Evolutionary conservation across 2,113 vertebrate species (phyloP).

Genomic region (Cyprinodon tularosa): DNA sequence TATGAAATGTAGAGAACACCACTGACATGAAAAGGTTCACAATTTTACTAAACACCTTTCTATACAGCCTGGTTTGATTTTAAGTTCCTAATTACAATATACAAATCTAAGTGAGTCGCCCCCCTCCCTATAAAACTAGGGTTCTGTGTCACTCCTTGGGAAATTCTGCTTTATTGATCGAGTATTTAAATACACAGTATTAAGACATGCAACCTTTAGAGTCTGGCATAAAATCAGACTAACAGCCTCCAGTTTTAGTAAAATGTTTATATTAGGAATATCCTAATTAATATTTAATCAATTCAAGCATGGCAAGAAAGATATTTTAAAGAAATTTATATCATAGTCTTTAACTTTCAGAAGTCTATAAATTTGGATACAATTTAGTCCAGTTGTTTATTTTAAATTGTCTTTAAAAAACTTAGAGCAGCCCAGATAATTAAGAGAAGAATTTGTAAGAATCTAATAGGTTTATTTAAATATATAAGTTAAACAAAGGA

Average conservation of each 20-base stretch:
- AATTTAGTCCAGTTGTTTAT: background rate
- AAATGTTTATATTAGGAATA: background rate
- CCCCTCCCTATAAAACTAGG: conserved; percentile 76
- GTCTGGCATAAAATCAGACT: background rate
- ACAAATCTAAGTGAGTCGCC: conserved; percentile 23
- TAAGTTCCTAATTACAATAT: conserved; percentile 22
- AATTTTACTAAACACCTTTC: conserved; percentile 22
- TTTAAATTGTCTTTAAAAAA: background rate
- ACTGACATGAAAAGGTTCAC: background rate
- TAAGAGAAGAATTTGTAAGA: background rate
- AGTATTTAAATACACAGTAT: background rate
- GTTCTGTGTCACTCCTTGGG: conserved; percentile 21
- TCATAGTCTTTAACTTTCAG: background rate
- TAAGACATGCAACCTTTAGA: background rate
- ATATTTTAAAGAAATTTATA: background rate
- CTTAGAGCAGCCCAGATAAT: background rate
- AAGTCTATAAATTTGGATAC: background rate
- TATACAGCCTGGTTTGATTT: conserved; percentile 21
- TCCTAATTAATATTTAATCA: background rate
- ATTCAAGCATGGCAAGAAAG: background rate
- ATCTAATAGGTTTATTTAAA: background rate
- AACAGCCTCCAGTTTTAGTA: background rate
- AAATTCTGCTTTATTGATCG: conserved; percentile 14
- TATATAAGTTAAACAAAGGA: background rate
- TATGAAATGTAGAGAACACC: background rate